phyloP scores from a whole-genome alignment of 2,113 vertebrate genomes.

The Protobothrops flavoviridis region DNA sequence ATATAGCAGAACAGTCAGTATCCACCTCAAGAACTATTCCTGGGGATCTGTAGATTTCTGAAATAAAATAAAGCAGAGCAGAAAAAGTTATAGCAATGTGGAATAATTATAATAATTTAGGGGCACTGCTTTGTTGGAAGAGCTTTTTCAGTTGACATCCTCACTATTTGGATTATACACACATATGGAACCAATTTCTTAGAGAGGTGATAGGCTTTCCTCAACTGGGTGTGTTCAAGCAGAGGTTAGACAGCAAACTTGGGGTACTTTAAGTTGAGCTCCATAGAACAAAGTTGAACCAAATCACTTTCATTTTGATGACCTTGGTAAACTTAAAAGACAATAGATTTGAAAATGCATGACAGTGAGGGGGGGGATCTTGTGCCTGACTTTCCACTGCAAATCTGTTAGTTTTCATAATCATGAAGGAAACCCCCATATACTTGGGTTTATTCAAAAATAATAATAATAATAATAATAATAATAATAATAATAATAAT shows the following conservation, averaged over 20 bases:
- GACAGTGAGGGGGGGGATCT: not conserved
- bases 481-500: not conserved
- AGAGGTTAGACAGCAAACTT: not conserved
- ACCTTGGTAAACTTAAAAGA: not conserved
- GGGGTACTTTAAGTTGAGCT: not conserved
- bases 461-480: not conserved
- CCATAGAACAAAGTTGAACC: not conserved
- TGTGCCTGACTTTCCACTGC: not conserved
- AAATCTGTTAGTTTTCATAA: not conserved
- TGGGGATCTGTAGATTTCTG: not conserved
- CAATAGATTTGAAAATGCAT: not conserved
- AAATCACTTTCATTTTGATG: not conserved
- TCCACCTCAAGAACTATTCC: not conserved
- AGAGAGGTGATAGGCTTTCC: not conserved
- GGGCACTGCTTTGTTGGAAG: not conserved
- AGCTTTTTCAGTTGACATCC: not conserved
- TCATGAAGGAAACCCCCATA: not conserved
- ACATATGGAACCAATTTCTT: not conserved
- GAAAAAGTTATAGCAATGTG: not conserved
- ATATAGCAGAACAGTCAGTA: not conserved
- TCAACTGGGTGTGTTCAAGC: not conserved
- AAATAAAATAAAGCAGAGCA: not conserved
- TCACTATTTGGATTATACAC: not conserved
- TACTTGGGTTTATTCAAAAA: not conserved
- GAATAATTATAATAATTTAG: not conserved